Base-by-base conservation (phyloP, 1,140 invertebrate species). In the Adelges cooleyi region DNA sequence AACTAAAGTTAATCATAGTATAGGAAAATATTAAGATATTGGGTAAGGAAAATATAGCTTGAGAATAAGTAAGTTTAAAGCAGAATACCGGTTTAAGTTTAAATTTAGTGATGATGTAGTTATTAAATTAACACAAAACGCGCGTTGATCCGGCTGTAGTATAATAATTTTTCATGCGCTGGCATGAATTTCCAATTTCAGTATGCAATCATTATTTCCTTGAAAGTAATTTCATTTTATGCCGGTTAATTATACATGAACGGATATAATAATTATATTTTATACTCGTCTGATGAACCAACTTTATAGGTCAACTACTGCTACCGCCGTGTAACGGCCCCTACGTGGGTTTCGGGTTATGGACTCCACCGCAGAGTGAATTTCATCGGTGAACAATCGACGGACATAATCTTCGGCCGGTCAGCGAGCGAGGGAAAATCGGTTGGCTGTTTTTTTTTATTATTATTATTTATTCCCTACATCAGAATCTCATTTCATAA, bases 341-440 rank as follows among this genome's bases (percentile, higher is more conserved):
- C 25, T 46, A 48, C 22, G 25, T 6, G 38, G 44, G 42, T 48
- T 46, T 44, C 13, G 25, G 5, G 25, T 29, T 29, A 18, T 23
- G 25, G 17, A 62, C 44, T 62, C 46, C 11, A 36, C n/a, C n/a
- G 44, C 25, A 13, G 25, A 62, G 25, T 18, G 46, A 27, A 48
- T 62, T 62, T 48, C 13, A 15, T 62, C 46, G 15, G 40, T 23
- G 25, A 62, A 29, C n/a, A 62, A 62, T 62, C 56, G 18, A 13
- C 25, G 25, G 27, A 48, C 18, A 46, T 62, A 23, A 20, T 20
- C 25, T 27, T 17, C 13, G 56, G 25, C 27, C 56, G 40, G 56
- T 48, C 46, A 62, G 44, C 42, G 13, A 62, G 9, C 22, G 17
- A 27, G 17, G 29, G 25, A 29, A 44, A 29, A 59, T 46, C 54